phyloP scores from a whole-genome alignment of 2,888 invertebrate species.

The Lycia hirtaria region DNA sequence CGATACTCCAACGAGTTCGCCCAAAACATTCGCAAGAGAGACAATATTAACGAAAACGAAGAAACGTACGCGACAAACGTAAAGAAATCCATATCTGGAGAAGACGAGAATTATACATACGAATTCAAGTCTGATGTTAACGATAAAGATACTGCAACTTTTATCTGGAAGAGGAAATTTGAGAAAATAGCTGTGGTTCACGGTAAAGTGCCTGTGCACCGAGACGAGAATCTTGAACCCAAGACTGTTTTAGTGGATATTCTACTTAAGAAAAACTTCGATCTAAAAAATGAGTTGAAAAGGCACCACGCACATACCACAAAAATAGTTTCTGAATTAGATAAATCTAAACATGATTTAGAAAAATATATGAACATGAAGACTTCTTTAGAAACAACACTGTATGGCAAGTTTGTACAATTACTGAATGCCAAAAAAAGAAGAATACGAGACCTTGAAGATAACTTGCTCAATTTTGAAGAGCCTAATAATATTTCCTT shows the following conservation, averaged over 20 bases:
- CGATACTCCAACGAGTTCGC: slow-evolving; percentile 57
- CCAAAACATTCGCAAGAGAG: slow-evolving; percentile 48
- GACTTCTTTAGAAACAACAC: slow-evolving; percentile 55
- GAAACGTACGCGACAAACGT: slow-evolving; percentile 57
- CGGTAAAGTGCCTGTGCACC: slow-evolving; percentile 56
- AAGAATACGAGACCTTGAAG: slow-evolving; percentile 66
- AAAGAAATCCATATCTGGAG: slow-evolving; percentile 46
- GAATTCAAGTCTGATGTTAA: slow-evolving; percentile 44
- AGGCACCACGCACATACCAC: slow-evolving; percentile 42
- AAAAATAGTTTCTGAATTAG: slow-evolving; percentile 49
- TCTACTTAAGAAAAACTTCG: slow-evolving; percentile 59
- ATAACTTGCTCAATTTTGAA: slow-evolving; percentile 51
- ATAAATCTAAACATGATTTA: slow-evolving; percentile 58
- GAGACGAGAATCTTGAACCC: slow-evolving; percentile 40
- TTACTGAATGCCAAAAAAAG: slow-evolving; percentile 71
- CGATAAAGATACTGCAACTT: slow-evolving; percentile 47
- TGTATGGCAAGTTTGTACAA: slow-evolving; percentile 72
- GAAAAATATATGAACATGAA: slow-evolving; percentile 61
- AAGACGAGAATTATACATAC: slow-evolving; percentile 45
- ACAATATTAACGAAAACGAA: slow-evolving; percentile 52
- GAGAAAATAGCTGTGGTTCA: slow-evolving; percentile 52
- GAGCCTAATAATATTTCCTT: slow-evolving; percentile 22
- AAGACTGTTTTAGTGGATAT: slow-evolving; percentile 61
- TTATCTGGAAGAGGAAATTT: slow-evolving; percentile 65
- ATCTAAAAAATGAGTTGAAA: slow-evolving; percentile 46